Conservation (phyloP, 2,113 vertebrate species). For the Craseonycteris thonglongyai region DNA sequence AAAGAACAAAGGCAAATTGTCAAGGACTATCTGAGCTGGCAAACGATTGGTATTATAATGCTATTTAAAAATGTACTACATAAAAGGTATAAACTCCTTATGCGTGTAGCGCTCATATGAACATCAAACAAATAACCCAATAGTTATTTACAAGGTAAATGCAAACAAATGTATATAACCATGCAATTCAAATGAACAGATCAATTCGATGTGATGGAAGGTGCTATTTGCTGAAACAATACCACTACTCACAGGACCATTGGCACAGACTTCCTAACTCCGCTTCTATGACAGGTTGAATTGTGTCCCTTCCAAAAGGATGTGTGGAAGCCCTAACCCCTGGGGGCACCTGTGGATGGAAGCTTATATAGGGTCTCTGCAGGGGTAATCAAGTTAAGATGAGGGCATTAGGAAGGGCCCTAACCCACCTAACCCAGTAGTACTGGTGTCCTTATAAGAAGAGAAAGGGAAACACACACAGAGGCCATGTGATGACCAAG, state of each 20-base stretch:
- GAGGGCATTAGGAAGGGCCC: neutral
- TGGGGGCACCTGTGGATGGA: neutral
- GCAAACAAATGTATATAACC: conserved; percentile 23
- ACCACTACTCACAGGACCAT: neutral
- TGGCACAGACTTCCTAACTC: neutral
- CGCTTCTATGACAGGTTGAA: neutral
- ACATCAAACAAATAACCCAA: conserved; percentile 26
- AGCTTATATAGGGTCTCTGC: neutral
- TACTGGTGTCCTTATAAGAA: neutral
- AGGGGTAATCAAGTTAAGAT: neutral
- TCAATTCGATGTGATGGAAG: neutral
- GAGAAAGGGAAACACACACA: neutral
- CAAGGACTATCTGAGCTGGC: neutral
- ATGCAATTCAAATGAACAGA: conserved; percentile 25
- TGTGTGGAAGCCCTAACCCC: neutral
- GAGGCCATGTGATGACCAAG: neutral
- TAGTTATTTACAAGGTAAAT: conserved; percentile 37
- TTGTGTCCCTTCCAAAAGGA: neutral
- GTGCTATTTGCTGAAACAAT: neutral
- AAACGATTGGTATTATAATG: neutral
- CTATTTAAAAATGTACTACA: conserved; percentile 29
- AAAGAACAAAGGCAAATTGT: conserved; percentile 34
- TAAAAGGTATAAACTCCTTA: conserved; percentile 7
- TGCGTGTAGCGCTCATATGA: neutral
- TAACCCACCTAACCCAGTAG: neutral